phyloP scores from a whole-genome alignment of 2,797 vertebrate species.

The Labeo calbasu region DNA sequence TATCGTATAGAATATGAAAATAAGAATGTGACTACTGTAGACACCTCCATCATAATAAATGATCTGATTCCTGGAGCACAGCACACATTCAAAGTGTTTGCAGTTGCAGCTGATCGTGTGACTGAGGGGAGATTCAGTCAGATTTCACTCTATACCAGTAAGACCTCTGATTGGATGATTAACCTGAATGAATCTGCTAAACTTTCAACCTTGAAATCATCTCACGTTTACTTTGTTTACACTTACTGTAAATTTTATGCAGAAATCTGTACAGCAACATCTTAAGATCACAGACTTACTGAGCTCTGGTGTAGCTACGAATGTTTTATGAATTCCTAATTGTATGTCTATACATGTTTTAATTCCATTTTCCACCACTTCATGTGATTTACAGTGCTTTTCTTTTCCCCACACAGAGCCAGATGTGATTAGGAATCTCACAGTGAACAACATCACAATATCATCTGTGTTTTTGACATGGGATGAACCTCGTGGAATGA shows the following conservation, averaged over 20 bases:
- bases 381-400: too few species aligned
- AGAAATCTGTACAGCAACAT: too few species aligned
- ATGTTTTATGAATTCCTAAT: background rate
- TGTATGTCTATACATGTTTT: too few species aligned
- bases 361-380: too few species aligned
- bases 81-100: constrained; percentile 46
- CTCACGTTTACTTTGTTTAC: background rate
- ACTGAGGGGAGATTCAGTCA: constrained; percentile 7
- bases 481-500: too few species aligned
- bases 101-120: constrained; percentile 11
- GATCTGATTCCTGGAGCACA: constrained; percentile 50
- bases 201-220: too few species aligned
- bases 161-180: constrained; percentile 7
- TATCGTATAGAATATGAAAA: constrained; percentile 32
- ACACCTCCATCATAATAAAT: constrained; percentile 26
- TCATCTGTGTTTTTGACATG: too few species aligned
- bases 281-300: background rate
- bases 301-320: background rate
- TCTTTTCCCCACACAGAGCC: too few species aligned
- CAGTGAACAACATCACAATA: too few species aligned
- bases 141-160: constrained; percentile 42
- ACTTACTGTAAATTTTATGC: constrained; percentile 8
- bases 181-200: background rate
- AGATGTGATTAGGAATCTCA: too few species aligned
- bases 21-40: background rate